Percentiles rank a stretch among this genome's conserved stretches.
Evolutionary conservation across 1,140 invertebrate genomes (phyloP).

Genomic region (Euborellia annulipes): DNA sequence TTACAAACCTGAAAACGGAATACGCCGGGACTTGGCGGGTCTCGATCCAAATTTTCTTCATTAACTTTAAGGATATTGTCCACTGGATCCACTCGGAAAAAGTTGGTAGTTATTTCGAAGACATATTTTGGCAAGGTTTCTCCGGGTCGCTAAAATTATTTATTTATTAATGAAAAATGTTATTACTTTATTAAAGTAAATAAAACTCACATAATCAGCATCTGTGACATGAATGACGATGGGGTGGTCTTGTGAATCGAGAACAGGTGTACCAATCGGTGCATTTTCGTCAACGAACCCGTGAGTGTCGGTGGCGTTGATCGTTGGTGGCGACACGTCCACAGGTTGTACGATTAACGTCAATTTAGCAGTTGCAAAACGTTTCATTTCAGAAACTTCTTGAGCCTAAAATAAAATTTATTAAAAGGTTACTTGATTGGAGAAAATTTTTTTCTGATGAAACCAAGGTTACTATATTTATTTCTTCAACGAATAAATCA

Average conservation of each 20-base stretch:
- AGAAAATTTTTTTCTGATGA: too few species aligned
- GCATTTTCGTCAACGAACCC: conserved; percentile 76
- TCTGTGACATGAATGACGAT: conserved; percentile 59
- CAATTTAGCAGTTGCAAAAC: conserved; percentile 67
- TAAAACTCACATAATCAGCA: conserved; percentile 54
- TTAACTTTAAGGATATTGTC: conserved; percentile 59
- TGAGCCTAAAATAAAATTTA: conserved; percentile 43
- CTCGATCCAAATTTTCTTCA: conserved; percentile 68
- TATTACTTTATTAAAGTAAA: too few species aligned
- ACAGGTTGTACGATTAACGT: conserved; percentile 65
- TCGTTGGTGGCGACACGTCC: conserved; percentile 66
- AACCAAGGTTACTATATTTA: too few species aligned
- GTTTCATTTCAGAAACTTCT: conserved; percentile 55
- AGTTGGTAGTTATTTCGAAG: conserved; percentile 70
- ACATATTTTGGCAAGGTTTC: conserved; percentile 58
- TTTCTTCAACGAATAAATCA: not conserved
- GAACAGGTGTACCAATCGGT: conserved; percentile 61
- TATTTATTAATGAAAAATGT: too few species aligned
- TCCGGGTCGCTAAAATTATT: conserved; percentile 34
- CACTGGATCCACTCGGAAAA: conserved; percentile 54
- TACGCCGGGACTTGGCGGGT: conserved; percentile 68
- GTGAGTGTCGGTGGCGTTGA: conserved; percentile 49
- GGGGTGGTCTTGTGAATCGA: conserved; percentile 46
- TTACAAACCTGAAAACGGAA: conserved; percentile 62
- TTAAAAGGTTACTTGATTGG: too few species aligned